Evolutionary conservation across 2,888 invertebrate genomes (phyloP).

Genomic region (Drosophila buzzatii): DNA sequence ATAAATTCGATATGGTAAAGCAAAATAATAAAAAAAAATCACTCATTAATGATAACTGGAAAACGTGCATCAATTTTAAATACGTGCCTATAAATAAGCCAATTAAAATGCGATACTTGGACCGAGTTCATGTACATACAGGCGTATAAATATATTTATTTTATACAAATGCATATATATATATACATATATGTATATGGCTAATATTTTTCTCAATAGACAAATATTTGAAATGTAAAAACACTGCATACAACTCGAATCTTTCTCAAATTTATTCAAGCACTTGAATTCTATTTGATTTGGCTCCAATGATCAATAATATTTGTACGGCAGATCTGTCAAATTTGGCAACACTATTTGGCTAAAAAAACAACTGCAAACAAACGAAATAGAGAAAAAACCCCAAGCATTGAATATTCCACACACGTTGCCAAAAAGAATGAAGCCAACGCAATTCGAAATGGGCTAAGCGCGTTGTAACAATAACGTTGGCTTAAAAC

Average conservation of each 20-base stretch:
- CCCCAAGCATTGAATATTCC: slow-evolving; percentile 34
- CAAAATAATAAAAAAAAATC: slow-evolving; percentile 1
- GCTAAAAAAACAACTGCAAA: slow-evolving; percentile 1
- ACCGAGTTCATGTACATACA: slow-evolving; percentile 3
- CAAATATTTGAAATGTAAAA: slow-evolving; percentile 27
- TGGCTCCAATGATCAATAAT: slow-evolving; percentile 20
- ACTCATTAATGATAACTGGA: slow-evolving; percentile 35
- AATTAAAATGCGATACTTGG: slow-evolving; percentile 43
- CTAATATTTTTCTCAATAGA: slow-evolving; percentile 22
- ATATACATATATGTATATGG: neutral
- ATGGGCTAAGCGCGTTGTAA: slow-evolving; percentile 36
- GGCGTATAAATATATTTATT: neutral
- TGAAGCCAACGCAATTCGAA: slow-evolving; percentile 37
- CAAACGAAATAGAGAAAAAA: slow-evolving; percentile 16
- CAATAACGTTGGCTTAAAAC: slow-evolving; percentile 28
- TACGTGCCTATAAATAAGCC: slow-evolving; percentile 47
- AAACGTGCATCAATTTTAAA: slow-evolving; percentile 35
- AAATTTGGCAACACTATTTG: slow-evolving; percentile 34
- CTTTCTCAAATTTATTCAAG: slow-evolving; percentile 5
- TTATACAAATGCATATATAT: neutral
- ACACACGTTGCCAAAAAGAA: slow-evolving; percentile 44
- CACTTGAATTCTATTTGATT: slow-evolving; percentile 34
- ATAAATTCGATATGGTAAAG: slow-evolving; percentile 25
- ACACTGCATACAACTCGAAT: slow-evolving; percentile 27
- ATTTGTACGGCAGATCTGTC: slow-evolving; percentile 22